These are phyloP conservation scores for Polydrusus tereticollis DNA, from an alignment of 2,888 invertebrate species.

Conservation along the genomic window DNA sequence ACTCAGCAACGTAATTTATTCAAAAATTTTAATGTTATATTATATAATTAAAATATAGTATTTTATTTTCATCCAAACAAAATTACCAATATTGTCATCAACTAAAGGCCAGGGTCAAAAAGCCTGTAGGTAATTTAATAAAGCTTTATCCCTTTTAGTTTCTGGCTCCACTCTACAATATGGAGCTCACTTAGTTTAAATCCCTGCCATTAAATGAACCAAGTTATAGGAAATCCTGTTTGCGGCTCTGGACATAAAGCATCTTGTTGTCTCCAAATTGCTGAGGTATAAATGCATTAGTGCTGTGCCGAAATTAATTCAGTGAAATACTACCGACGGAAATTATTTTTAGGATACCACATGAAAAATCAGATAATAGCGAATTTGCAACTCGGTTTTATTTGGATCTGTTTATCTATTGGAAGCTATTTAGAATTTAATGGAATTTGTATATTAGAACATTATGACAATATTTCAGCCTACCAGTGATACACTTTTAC, in stretches of 20 bases:
- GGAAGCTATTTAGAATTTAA: too few species aligned
- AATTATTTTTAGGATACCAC: too few species aligned
- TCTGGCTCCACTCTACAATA: neutral
- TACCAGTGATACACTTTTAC: too few species aligned
- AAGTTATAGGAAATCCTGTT: conserved; percentile 38
- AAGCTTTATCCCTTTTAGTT: conserved; percentile 4
- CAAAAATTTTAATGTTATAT: too few species aligned
- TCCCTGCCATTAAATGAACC: conserved; percentile 33
- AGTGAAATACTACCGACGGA: neutral
- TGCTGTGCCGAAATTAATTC: neutral
- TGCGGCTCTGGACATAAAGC: conserved; percentile 41
- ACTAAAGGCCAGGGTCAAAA: conserved; percentile 1
- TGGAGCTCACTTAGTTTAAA: conserved; percentile 9
- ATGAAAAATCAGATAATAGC: too few species aligned
- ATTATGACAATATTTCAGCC: too few species aligned
- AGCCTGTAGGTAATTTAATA: conserved; percentile 8
- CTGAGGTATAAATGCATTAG: conserved; percentile 41
- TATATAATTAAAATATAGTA: too few species aligned
- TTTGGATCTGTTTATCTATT: too few species aligned
- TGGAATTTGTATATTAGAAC: too few species aligned
- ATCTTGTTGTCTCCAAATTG: conserved; percentile 46
- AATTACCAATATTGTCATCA: neutral
- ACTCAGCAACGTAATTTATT: too few species aligned
- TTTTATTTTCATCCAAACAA: neutral
- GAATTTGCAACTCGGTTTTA: too few species aligned